Percentiles rank a stretch among this genome's conserved stretches.
Conservation (phyloP, 2,797 vertebrate genomes). For the Spizella passerina region DNA sequence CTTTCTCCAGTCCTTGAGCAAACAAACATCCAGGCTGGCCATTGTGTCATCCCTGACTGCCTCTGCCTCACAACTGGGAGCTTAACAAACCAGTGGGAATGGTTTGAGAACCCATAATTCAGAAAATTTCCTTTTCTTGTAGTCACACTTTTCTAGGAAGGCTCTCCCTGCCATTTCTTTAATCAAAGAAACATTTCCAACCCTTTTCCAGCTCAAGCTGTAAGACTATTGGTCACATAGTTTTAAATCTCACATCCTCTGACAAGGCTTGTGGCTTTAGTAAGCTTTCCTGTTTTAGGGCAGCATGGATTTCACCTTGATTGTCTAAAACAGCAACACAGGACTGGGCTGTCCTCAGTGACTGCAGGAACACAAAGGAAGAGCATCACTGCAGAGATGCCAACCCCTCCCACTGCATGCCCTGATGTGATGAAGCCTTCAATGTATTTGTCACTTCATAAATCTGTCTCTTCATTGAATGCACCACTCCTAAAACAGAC, state of each 20-base stretch:
- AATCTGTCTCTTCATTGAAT: background rate
- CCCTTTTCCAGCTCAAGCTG: background rate
- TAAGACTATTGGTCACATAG: background rate
- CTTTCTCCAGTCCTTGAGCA: background rate
- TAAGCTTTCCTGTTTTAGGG: background rate
- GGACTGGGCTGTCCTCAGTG: background rate
- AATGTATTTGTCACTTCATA: background rate
- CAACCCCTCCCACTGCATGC: accelerated
- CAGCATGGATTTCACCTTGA: background rate
- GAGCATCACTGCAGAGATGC: background rate
- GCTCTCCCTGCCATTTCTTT: background rate
- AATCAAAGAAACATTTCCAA: background rate
- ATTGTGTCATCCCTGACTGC: background rate
- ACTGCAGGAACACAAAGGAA: background rate
- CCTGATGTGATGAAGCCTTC: background rate
- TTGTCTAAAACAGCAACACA: background rate
- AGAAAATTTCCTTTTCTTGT: background rate
- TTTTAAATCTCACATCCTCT: background rate
- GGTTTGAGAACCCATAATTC: background rate
- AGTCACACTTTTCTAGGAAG: background rate
- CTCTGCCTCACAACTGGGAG: background rate
- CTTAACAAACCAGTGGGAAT: background rate
- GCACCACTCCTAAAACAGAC: background rate
- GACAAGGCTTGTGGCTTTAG: background rate
- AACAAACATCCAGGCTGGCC: background rate